Evolutionary conservation across 2,888 invertebrate species (phyloP), one percentile per base, ranked within the genome.

Genomic region (Lymantria monacha): DNA sequence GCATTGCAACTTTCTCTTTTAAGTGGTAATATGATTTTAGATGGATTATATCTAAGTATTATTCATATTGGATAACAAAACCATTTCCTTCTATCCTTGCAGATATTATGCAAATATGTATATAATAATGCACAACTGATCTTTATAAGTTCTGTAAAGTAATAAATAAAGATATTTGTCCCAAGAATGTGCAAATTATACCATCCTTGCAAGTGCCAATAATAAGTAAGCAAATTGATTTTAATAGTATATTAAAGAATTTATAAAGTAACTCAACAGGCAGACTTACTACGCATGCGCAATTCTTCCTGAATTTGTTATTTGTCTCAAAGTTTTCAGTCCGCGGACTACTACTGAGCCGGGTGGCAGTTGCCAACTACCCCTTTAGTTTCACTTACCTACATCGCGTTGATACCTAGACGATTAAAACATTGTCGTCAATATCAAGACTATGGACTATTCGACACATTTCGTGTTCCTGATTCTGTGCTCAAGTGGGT

Each of bases 401-500:
- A 49, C 31, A 13, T 51, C 55, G 56, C 49, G 55, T 60, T 56
- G 55, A 52, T 49, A 57, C 38, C 48, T 46, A 46, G 50, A 50
- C 55, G 44, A 62, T 63, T 52, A 63, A 46, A 54, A 51, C 30
- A 8, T 30, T 46, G 14, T 54, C 61, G 52, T 61, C 51, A 66
- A 62, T 69, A 56, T 44, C 55, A 57, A 65, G 57, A 72, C 59
- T 61, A 87, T 87, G 88, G 74, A 83, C 76, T 81, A 76, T 72
- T 74, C 83, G 49, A 72, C 70, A 56, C 71, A 80, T 59, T 75
- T 86, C 60, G 78, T 83, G 77, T 64, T 87, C 55, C 77, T 86
- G 53, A 75, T 87, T 70, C 63, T 87, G 61, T 83, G 80, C 66
- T 76, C 85, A 70, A 87, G 87, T 88, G 77, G 55, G 86, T 86